Base-by-base conservation (phyloP, 2,113 vertebrate species). In the Ceuthmochares aereus region DNA sequence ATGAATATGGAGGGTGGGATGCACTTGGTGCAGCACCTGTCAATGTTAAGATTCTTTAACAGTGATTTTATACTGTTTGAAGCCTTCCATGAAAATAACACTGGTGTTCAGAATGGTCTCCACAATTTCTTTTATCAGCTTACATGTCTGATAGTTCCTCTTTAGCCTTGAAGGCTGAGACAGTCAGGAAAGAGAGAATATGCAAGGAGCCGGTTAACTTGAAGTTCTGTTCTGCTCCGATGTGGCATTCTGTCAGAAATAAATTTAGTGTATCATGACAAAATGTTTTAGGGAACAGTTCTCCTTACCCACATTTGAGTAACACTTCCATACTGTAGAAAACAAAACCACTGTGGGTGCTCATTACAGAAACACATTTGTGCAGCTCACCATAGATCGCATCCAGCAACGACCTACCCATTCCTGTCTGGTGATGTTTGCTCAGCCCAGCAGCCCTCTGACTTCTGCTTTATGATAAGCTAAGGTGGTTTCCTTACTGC, bases 391-490 rank as follows among this genome's bases (percentile, higher is more conserved):
- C 59, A 3, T 43, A 62, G 40, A 74, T 64, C 36, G 1, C 63
- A 76, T 87, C 87, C 66, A 78, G 73, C 90, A 80, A 1, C 79
- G 55, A 7, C 85, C 66, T 62, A 27, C 66, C 3, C 26, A 0
- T 6, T 32, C 84, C n/a, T 13, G 8, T 72, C 77, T 72, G 87
- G 67, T 95, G 95, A 95, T 0, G 5, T 47, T 87, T 94, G 19
- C 78, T 79, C 68, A 93, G 86, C 81, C 90, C 27, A 45, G 62
- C 52, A 52, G 60, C 49, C 0, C 32, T 77, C 66, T n/a, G 34
- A 2, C 83, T 96, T 95, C 87, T 88, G 29, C 10, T 84, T 91
- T 87, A 68, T 78, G 88, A 89, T 92, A 95, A 96, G 81, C 88
- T 54, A 64, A 87, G 90, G 93, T 90, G 54, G n/a, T 91, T 86